Evolutionary conservation across 1,140 invertebrate genomes (phyloP).

Genomic region (Chelonus insularis): DNA sequence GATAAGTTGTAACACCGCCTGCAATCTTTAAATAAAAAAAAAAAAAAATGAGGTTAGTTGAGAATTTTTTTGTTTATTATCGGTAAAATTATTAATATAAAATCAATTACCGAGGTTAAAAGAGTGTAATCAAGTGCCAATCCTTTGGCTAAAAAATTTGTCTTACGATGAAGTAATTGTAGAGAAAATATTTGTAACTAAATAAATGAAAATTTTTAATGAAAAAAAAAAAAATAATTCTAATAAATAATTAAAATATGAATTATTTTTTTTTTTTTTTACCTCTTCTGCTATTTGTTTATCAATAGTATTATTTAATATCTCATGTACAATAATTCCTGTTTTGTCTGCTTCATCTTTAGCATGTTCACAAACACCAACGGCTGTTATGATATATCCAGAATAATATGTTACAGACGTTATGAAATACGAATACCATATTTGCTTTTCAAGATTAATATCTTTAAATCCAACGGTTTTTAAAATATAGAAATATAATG

Average conservation of each 20-base stretch:
- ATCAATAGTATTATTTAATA: conserved; percentile 39
- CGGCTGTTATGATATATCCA: conserved; percentile 38
- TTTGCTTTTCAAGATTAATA: conserved; percentile 32
- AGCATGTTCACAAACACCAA: conserved; percentile 44
- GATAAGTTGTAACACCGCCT: conserved; percentile 39
- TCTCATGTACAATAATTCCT: conserved; percentile 41
- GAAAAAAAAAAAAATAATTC: background rate
- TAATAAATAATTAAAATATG: background rate
- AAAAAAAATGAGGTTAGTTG: background rate
- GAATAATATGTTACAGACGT: conserved; percentile 38
- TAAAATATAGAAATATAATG: conserved; percentile 49
- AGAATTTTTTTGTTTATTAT: background rate
- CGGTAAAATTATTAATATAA: conserved; percentile 1
- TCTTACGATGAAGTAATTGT: conserved; percentile 44
- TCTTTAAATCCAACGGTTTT: background rate
- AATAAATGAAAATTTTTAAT: conserved; percentile 25
- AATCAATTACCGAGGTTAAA: conserved; percentile 35
- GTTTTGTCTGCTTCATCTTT: conserved; percentile 39
- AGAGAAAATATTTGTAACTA: conserved; percentile 45
- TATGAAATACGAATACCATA: conserved; percentile 41
- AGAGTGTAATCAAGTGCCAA: conserved; percentile 37
- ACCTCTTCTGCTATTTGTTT: conserved; percentile 49
- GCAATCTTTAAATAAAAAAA: conserved; percentile 35
- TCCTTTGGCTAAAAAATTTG: conserved; percentile 39
- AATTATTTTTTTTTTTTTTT: conserved; percentile 5